A percentile compares a stretch with the other conserved stretches of the same genome.
These are phyloP conservation scores for Ramphastos sulfuratus DNA, from an alignment of 2,113 vertebrate species.

Conservation along the genomic window DNA sequence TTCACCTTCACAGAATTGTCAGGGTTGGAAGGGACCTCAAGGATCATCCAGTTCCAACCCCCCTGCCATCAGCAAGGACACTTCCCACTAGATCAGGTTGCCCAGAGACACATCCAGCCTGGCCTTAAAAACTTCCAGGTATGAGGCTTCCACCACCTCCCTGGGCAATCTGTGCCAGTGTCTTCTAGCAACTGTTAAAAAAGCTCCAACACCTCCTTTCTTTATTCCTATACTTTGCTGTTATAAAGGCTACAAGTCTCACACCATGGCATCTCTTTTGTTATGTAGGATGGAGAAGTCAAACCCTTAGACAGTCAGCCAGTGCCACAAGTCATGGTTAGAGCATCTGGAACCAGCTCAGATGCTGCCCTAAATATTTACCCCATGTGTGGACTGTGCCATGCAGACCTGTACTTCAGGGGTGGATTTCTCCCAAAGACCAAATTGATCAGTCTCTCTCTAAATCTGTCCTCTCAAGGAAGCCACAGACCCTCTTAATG, in stretches of 20 bases:
- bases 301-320: background rate
- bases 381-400: accelerated
- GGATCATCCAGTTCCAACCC: too few species aligned
- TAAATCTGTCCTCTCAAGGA: background rate
- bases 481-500: background rate
- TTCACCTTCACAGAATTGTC: background rate
- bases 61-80: too few species aligned
- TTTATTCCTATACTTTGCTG: background rate
- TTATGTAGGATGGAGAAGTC: background rate
- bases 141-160: too few species aligned
- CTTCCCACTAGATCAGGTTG: too few species aligned
- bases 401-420: background rate
- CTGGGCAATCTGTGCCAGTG: too few species aligned
- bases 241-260: background rate
- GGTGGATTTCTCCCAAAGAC: background rate
- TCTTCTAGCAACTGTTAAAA: background rate
- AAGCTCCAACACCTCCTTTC: background rate
- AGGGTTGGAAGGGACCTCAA: too few species aligned
- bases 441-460: background rate
- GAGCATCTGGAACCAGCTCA: background rate
- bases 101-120: too few species aligned
- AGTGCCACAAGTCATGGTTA: background rate
- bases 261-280: background rate
- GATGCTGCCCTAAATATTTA: background rate
- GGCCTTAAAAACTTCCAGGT: too few species aligned